phyloP scores from a whole-genome alignment of 2,888 invertebrate genomes.

The Trichopoda pennipes region DNA sequence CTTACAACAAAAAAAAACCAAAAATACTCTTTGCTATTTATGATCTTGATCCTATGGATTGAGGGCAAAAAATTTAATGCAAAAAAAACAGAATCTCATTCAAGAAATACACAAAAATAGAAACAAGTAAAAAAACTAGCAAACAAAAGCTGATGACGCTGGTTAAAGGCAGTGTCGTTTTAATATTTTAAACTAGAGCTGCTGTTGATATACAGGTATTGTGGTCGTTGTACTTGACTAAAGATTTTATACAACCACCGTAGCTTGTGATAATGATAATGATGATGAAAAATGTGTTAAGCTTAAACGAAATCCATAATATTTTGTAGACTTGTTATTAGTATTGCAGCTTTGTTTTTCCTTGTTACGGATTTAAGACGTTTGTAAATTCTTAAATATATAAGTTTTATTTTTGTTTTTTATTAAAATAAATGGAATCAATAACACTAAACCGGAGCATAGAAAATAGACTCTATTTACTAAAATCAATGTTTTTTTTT shows the following conservation, averaged over 20 bases:
- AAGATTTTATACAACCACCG: slow-evolving; percentile 10
- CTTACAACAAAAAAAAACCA: slow-evolving; percentile 29
- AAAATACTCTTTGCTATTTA: slow-evolving; percentile 78
- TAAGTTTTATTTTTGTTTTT: slow-evolving; percentile 16
- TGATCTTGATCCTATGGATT: slow-evolving; percentile 80
- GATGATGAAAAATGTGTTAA: slow-evolving; percentile 65
- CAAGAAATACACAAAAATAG: neutral
- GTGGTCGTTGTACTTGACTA: neutral
- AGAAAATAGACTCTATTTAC: slow-evolving; percentile 16
- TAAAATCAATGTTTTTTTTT: slow-evolving; percentile 50
- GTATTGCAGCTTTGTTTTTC: slow-evolving; percentile 15
- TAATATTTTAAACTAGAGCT: slow-evolving; percentile 58
- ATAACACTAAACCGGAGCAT: slow-evolving; percentile 54
- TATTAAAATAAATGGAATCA: slow-evolving; percentile 63
- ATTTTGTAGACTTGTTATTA: slow-evolving; percentile 15
- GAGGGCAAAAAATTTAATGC: slow-evolving; percentile 87
- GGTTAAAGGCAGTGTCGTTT: slow-evolving; percentile 67
- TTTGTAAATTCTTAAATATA: neutral
- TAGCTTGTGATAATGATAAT: slow-evolving; percentile 50
- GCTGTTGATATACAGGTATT: slow-evolving; percentile 8
- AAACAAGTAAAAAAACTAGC: slow-evolving; percentile 80
- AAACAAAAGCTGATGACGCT: slow-evolving; percentile 57
- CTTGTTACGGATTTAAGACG: slow-evolving; percentile 13
- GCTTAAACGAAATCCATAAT: slow-evolving; percentile 59
- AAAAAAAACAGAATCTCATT: slow-evolving; percentile 78